phyloP scores from a whole-genome alignment of 53 echinoderm and acorn worm genomes.

The Zoroaster sp. region DNA sequence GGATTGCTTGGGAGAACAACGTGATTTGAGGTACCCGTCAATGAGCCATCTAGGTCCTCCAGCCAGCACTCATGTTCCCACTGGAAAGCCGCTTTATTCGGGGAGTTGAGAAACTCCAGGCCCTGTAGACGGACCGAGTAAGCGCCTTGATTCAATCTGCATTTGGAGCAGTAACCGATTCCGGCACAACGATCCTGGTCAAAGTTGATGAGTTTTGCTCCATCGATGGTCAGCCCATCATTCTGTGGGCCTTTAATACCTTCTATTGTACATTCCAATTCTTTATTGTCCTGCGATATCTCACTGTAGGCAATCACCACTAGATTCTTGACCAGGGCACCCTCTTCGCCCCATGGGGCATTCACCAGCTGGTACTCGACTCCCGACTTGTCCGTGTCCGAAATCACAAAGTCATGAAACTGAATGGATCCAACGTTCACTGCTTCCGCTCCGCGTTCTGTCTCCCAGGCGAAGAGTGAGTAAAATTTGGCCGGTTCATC shows the following conservation, averaged over 20 bases:
- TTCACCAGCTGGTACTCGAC: constrained; percentile 66
- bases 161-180: constrained; percentile 78
- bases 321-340: constrained; percentile 69
- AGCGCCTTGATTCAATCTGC: constrained; percentile 80
- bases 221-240: constrained; percentile 68
- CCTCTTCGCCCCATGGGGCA: constrained; percentile 62
- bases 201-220: constrained; percentile 94
- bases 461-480: constrained; percentile 79
- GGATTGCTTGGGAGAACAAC: constrained; percentile 60
- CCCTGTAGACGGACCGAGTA: constrained; percentile 68
- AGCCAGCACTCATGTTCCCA: constrained; percentile 84
- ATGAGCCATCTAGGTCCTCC: constrained; percentile 79
- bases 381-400: constrained; percentile 73
- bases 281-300: background rate
- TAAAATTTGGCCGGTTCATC: constrained; percentile 73
- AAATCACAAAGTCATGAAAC: constrained; percentile 83
- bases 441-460: constrained; percentile 88
- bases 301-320: constrained; percentile 77
- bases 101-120: constrained; percentile 66
- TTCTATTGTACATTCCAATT: constrained; percentile 55
- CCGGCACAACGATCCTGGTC: constrained; percentile 69
- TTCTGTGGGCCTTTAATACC: constrained; percentile 65
- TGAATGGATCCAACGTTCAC: constrained; percentile 74
- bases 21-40: constrained; percentile 61
- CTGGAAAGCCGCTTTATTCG: constrained; percentile 81